Percentiles rank a stretch among this genome's conserved stretches.
phyloP scores from a whole-genome alignment of 2,113 vertebrate genomes.

The Dasyurus viverrinus region DNA sequence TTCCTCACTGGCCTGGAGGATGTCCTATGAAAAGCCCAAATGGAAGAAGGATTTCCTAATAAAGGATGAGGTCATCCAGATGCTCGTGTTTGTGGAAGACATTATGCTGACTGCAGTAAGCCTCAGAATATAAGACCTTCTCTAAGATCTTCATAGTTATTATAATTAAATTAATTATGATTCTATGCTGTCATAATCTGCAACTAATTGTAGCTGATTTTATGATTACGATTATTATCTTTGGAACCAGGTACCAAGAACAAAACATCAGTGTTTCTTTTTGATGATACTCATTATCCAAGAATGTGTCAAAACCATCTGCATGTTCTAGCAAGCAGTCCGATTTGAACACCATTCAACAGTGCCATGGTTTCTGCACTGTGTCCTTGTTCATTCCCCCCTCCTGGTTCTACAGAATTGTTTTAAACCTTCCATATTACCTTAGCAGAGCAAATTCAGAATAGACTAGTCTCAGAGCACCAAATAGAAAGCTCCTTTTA shows the following conservation, averaged over 20 bases:
- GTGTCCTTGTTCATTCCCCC: not conserved
- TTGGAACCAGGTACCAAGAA: not conserved
- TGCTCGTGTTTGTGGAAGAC: not conserved
- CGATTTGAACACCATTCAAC: not conserved
- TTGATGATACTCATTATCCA: constrained; percentile 34
- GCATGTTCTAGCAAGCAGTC: not conserved
- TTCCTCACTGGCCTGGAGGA: not conserved
- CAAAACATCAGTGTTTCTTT: constrained; percentile 19
- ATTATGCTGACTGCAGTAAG: not conserved
- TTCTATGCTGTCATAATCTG: constrained; percentile 29
- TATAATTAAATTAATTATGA: constrained; percentile 49
- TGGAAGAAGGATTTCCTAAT: not conserved
- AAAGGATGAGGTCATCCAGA: not conserved
- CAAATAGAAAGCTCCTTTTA: not conserved
- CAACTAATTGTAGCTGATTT: constrained; percentile 43
- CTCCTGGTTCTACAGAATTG: not conserved
- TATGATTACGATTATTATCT: not conserved
- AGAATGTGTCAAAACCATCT: not conserved
- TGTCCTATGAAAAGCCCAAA: not conserved
- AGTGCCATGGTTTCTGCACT: not conserved
- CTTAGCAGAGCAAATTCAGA: not conserved
- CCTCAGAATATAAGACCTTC: not conserved
- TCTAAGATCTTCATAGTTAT: constrained; percentile 6
- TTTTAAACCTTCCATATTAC: not conserved
- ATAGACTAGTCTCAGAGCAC: not conserved